A percentile compares a stretch with the other conserved stretches of the same genome.
Evolutionary conservation across 2,797 vertebrate species (phyloP).

Genomic region (Aythya fuligula): DNA sequence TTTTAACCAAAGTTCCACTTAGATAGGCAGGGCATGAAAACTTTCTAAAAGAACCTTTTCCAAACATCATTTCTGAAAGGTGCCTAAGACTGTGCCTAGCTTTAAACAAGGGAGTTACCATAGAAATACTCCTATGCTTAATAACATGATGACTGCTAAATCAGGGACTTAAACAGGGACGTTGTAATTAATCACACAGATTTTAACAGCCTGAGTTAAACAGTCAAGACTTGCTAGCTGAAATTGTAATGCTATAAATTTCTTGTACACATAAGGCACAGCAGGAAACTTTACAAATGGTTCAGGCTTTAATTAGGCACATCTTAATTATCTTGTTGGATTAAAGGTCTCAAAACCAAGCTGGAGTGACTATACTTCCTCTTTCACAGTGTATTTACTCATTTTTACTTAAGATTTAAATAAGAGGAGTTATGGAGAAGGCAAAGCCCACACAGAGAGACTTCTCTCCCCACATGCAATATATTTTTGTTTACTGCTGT

Average conservation of each 20-base stretch:
- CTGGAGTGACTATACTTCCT: background rate
- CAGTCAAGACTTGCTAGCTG: background rate
- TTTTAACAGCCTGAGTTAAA: background rate
- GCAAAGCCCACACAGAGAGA: background rate
- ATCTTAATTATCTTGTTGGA: background rate
- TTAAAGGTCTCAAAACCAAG: slow-evolving; percentile 15
- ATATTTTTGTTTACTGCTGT: background rate
- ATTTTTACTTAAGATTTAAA: slow-evolving; percentile 16
- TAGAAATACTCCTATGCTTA: background rate
- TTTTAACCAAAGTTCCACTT: background rate
- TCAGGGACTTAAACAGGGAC: background rate
- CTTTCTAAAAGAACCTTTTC: slow-evolving; percentile 1
- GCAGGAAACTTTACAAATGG: background rate
- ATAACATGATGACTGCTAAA: background rate
- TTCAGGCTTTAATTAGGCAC: background rate
- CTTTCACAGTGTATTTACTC: background rate
- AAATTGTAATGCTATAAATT: background rate
- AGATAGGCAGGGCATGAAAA: background rate
- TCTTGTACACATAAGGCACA: background rate
- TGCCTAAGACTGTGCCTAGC: background rate
- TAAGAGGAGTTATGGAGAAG: background rate
- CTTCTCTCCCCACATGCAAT: background rate
- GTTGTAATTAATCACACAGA: background rate
- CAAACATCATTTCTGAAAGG: background rate
- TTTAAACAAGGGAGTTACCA: background rate